Conservation (phyloP, 2,888 invertebrate genomes). For the Unio delphinus region DNA sequence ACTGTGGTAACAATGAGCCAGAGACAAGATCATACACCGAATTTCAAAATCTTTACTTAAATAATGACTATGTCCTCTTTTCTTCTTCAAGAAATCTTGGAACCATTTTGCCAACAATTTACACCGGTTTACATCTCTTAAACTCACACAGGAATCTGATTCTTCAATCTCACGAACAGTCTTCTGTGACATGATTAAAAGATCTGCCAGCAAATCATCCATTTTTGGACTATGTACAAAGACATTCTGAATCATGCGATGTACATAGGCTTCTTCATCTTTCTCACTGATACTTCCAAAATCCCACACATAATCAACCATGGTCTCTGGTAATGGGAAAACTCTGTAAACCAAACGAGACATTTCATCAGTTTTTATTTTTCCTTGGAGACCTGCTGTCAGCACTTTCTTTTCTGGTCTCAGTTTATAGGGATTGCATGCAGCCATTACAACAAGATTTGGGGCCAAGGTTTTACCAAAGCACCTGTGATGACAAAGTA, state of each 20-base stretch:
- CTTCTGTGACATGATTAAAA: conserved; percentile 25
- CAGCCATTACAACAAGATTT: conserved; percentile 44
- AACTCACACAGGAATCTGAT: conserved; percentile 19
- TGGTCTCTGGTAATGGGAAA: conserved; percentile 47
- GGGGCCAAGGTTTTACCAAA: conserved; percentile 32
- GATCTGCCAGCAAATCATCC: conserved; percentile 11
- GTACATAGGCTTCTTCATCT: conserved; percentile 44
- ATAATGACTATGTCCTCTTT: not conserved
- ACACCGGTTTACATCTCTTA: conserved; percentile 31
- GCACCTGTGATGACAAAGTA: conserved; percentile 39
- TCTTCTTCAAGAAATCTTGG: conserved; percentile 4
- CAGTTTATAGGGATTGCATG: conserved; percentile 53
- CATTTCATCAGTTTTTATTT: conserved; percentile 42
- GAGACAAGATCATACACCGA: conserved; percentile 18
- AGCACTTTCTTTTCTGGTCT: conserved; percentile 26
- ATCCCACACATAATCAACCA: conserved; percentile 55
- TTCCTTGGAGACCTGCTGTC: conserved; percentile 44
- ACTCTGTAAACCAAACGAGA: conserved; percentile 50
- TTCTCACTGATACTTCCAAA: conserved; percentile 42
- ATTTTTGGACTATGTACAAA: conserved; percentile 1
- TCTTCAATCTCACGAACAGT: conserved; percentile 16
- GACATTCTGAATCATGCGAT: conserved; percentile 14
- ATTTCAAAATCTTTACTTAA: too few relatives aligned
- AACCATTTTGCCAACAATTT: conserved; percentile 23
- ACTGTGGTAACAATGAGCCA: conserved; percentile 37